Evolutionary conservation across 2,797 vertebrate species (phyloP), one percentile per base, ranked within the genome.

Genomic region (Chaunax sp.): DNA sequence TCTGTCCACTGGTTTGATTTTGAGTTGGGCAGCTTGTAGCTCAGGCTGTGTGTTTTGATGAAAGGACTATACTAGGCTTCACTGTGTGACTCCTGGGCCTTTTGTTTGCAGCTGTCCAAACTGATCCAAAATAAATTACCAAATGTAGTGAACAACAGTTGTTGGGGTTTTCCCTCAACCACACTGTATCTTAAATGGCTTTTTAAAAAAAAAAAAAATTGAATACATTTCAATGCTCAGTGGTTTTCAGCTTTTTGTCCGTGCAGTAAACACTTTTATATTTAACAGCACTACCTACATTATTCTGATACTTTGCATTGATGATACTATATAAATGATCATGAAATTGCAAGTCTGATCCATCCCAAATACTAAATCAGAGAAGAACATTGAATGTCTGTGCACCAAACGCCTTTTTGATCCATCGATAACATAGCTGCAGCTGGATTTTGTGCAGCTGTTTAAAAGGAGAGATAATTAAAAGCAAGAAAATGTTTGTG

Each of bases 381-480:
- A 79, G 84, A 90, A 89, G 83, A 85, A 89, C 86, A 90, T 91
- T 90, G 87, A 84, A 82, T 60, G 53, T 69, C n/a, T 38, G 37
- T 56, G 73, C 33, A 68, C 76, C 76, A 83, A 86, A 87, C 81
- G 77, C 44, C 56, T 75, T 40, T 77, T 40, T 72, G 61, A 44
- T 56, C 63, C 2, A 4, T 45, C 70, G 69, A 41, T 66, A 69
- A 61, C 47, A 51, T 52, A 70, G 50, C 75, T 79, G 56, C 46
- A 75, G 62, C 58, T 64, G 41, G 26, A 57, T 15, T 50, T 49
- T 50, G 25, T 50, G 7, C 2, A 35, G 2, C 19, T 19, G 18
- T 4, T 43, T 20, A 23, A 23, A 19, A 2, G 8, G 41, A 20
- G 40, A 8, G 16, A 41, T 43, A 16, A 22, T 54, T 26, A 3